Base-by-base conservation (phyloP, 2,797 vertebrate species). In the Oreonectes daqikongensis region DNA sequence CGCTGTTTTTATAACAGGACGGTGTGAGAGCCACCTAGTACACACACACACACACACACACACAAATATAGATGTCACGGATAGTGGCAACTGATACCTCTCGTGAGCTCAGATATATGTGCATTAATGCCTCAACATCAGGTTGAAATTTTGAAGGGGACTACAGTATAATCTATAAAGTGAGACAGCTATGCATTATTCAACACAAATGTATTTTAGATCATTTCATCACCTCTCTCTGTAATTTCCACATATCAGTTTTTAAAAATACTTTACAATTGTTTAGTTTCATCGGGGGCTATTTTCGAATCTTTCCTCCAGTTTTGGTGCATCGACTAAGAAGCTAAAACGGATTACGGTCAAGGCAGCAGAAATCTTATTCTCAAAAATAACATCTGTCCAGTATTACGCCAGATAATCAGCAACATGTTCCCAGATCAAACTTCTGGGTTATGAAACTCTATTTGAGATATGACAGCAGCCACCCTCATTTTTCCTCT, bases 151-250 rank as follows among this genome's bases (percentile, higher is more conserved):
- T 88, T 88, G 85, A 82, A 89, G 86, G 88, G 84, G 86, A 90
- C 91, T 90, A 92, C 91, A 91, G 93, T 91, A 90, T 89, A 93
- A 84, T 35, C 63, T 89, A 90, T 89, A 35, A 57, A 20, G n/a
- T 5, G 8, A 72, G 57, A 66, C 40, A 68, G 17, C 7, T 17
- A 40, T 70, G 67, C 26, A 28, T 60, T 17, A 17, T 30, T 59
- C 2, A 32, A n/a, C 55, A 14, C 26, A 57, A 9, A 32, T 2
- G 7, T 35, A n/a, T 64, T 52, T 18, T 11, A 17, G 5, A 42
- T 20, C 12, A 53, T 22, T 7, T 46, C 5, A 24, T 59, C 7
- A 55, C 42, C 35, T 53, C n/a, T 38, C 44, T 63, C 20, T 8
- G 9, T 15, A 7, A 0, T 64, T 65, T 55, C 35, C n/a, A n/a